Evolutionary conservation across 1,140 invertebrate genomes (phyloP), one percentile per base, ranked within the genome.

Genomic region (Drosophila lowei): DNA sequence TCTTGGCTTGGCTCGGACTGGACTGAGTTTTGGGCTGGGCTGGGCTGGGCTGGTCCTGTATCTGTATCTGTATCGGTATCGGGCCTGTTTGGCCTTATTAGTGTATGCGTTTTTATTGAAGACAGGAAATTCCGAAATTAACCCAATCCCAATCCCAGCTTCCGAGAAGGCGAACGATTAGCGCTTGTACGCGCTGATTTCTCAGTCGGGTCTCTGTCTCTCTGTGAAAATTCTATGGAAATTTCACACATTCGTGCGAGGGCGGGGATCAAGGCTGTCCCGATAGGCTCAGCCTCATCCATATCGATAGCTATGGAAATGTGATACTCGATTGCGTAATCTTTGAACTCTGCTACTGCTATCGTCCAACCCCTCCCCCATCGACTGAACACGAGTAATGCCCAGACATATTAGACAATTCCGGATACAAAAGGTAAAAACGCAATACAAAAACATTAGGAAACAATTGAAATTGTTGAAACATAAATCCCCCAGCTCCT

Each of bases 401-500:
- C 42, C 62, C 77, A 72, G 77, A 67, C 77, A 76, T 80, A 72
- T 80, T 76, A 77, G 75, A 84, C 65, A 84, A 79, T 63, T 30
- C 62, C 50, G 53, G 57, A 67, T 61, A 85, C 81, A 84, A 86
- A 81, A 75, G 73, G 73, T 60, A 77, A 79, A 81, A 81, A 78
- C 74, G 77, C 70, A 81, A 65, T 80, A 78, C 81, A 85, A 85
- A 88, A 85, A 85, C 81, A 85, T 85, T 85, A 77, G 73, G 64
- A 81, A 85, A 85, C 81, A 85, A 85, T 85, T 85, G 81, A 88
- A 74, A 86, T 81, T 85, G 81, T 78, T 85, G 81, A 85, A 86
- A 86, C 71, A 86, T 86, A 86, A 85, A 63, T 80, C 72, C 80
- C 76, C 62, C 61, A 7, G 30, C 58, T 41, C 8, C 44, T 34